A percentile compares a stretch with the other conserved stretches of the same genome.
Conservation (phyloP, 2,797 vertebrate species). For the Peromyscus aztecus region DNA sequence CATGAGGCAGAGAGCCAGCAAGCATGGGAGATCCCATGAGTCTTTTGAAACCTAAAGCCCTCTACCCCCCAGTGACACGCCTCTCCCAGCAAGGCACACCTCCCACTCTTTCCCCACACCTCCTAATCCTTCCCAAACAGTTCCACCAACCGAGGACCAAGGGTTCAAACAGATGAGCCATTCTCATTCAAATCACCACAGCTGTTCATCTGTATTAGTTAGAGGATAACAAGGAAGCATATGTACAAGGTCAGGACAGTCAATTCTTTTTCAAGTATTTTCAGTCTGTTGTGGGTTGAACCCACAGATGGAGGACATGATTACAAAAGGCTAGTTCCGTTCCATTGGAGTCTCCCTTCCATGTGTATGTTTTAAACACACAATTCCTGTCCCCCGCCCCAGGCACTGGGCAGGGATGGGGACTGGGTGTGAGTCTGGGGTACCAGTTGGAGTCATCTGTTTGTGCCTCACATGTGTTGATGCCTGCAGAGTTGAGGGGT, state of each 20-base stretch:
- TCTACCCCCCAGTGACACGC: neutral
- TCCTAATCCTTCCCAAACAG: neutral
- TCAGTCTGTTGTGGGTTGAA: neutral
- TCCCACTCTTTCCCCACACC: neutral
- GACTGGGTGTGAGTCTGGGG: neutral
- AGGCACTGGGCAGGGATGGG: neutral
- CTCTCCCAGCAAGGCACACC: neutral
- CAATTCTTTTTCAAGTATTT: neutral
- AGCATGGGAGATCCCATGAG: neutral
- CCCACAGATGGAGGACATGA: neutral
- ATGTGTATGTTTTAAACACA: neutral
- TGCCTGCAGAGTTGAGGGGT: neutral
- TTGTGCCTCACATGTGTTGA: accelerated
- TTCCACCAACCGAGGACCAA: neutral
- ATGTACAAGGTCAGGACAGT: neutral
- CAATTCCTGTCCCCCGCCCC: neutral
- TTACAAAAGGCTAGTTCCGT: neutral
- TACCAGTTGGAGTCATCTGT: neutral
- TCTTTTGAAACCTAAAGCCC: neutral
- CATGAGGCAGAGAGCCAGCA: neutral
- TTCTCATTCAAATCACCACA: neutral
- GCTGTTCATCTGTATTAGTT: no score
- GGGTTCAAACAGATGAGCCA: neutral
- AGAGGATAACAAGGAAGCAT: no score
- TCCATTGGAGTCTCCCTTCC: neutral